Evolutionary conservation across 2,888 invertebrate species (phyloP), one percentile per base, ranked within the genome.

Genomic region (Leistus spinibarbis): DNA sequence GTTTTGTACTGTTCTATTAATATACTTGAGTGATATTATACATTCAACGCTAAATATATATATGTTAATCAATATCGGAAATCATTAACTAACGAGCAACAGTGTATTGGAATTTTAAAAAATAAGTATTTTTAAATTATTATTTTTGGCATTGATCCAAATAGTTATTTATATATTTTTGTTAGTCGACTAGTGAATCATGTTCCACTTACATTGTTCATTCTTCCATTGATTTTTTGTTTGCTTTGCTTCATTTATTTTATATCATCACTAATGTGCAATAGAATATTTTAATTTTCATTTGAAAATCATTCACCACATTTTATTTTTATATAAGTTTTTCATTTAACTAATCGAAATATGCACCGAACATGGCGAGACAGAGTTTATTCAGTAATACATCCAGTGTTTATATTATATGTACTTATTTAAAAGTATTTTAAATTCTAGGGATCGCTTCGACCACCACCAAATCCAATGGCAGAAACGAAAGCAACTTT

Each of bases 131-230:
- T 73, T 73, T 67, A 60, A 67, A 73, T 60, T 62, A 40, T 67
- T 56, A 57, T 40, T 40, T 40, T 40, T 73, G 73, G 73, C 73
- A 53, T 9, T 54, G 40, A 16, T 54, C 73, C 73, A 73, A 73
- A 17, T 66, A 73, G 73, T 73, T 73, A 73, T 73, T 73, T 73
- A 73, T 73, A 73, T 65, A 54, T 65, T 60, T 60, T 72, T 72
- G 65, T 72, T 65, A 72, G 64, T 56, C 64, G 65, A 72, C 64
- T 13, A 56, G 56, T 72, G 72, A 57, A 72, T 72, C 72, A 72
- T 72, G 65, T 56, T 72, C 65, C 72, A 65, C 65, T 65, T 72
- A 72, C 54, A 72, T 72, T 72, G 65, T 72, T 66, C 72, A 72
- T 72, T 54, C 56, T 56, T 54, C 19, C 65, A 56, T 63, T 65